These are phyloP conservation scores for Lapara coniferarum DNA, from an alignment of 2,888 invertebrate genomes.

Conservation along the genomic window DNA sequence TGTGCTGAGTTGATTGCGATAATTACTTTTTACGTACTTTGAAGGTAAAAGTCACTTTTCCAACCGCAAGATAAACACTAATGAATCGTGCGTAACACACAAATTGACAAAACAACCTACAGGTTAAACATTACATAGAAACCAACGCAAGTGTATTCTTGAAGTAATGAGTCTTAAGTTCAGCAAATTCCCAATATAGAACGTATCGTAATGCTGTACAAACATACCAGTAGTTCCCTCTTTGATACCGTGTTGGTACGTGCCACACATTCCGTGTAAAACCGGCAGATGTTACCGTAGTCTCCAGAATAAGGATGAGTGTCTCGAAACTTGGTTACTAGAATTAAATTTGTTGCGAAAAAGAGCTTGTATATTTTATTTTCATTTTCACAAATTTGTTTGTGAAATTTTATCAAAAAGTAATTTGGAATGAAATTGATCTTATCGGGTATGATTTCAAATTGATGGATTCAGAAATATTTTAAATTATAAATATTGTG, in stretches of 20 bases:
- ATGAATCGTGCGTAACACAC: too few relatives aligned
- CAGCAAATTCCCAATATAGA: not conserved
- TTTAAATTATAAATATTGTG: not conserved
- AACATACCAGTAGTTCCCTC: not conserved
- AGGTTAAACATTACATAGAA: too few relatives aligned
- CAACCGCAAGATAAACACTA: too few relatives aligned
- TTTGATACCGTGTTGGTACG: conserved; percentile 23
- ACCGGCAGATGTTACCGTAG: conserved; percentile 55
- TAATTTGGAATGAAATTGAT: conserved; percentile 17
- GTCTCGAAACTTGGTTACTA: conserved; percentile 53
- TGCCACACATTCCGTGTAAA: conserved; percentile 62
- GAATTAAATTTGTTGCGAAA: conserved; percentile 42
- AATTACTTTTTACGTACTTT: not conserved
- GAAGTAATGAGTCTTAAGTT: not conserved
- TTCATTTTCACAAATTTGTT: conserved; percentile 7
- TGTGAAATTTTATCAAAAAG: not conserved
- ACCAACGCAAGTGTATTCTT: not conserved
- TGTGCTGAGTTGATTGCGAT: too few relatives aligned
- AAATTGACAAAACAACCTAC: not conserved
- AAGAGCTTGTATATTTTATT: conserved; percentile 12
- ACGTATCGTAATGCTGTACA: not conserved
- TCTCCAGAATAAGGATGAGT: conserved; percentile 59
- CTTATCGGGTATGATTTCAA: not conserved
- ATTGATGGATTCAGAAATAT: not conserved
- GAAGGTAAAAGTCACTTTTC: too few relatives aligned